Percentiles rank a stretch among this genome's conserved stretches.
phyloP scores from a whole-genome alignment of 2,888 invertebrate genomes.

The Azorinus chamasolen region DNA sequence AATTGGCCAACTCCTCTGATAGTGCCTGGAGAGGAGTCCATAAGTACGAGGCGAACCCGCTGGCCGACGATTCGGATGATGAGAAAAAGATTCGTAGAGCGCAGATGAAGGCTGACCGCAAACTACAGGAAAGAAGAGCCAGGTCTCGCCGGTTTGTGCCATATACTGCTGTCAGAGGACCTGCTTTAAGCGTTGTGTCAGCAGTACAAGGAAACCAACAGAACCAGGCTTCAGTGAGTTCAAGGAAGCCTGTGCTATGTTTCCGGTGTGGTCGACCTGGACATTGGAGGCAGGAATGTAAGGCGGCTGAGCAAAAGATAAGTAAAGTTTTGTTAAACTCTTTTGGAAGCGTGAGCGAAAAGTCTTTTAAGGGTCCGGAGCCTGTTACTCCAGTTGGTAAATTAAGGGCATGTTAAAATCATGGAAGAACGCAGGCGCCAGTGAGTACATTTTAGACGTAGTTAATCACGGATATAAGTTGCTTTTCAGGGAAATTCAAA shows the following conservation, averaged over 20 bases:
- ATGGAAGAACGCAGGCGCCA: constrained; percentile 21
- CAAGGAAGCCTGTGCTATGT: constrained; percentile 28
- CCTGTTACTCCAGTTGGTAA: constrained; percentile 17
- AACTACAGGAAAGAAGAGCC: constrained; percentile 24
- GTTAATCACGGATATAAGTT: constrained; percentile 33
- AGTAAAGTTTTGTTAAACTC: too few species aligned
- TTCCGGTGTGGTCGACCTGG: constrained; percentile 33
- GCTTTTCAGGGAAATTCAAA: constrained; percentile 22
- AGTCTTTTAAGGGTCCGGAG: too few species aligned
- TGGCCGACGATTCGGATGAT: constrained; percentile 40
- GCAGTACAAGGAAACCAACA: too few species aligned
- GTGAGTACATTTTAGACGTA: constrained; percentile 14
- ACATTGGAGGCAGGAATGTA: constrained; percentile 37
- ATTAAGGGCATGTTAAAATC: constrained; percentile 2
- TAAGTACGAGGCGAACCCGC: constrained; percentile 40
- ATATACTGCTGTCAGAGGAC: constrained; percentile 1
- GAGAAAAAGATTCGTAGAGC: constrained; percentile 44
- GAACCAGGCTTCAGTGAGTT: not conserved
- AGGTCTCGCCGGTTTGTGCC: constrained; percentile 7
- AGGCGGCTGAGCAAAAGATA: not conserved
- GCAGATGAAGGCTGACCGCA: constrained; percentile 35
- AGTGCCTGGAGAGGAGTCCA: too few species aligned
- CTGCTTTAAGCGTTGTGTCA: not conserved
- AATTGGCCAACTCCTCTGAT: constrained; percentile 31
- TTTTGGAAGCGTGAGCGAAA: too few species aligned